phyloP scores from a whole-genome alignment of 2,888 invertebrate species.

The Drosophila bunnanda region DNA sequence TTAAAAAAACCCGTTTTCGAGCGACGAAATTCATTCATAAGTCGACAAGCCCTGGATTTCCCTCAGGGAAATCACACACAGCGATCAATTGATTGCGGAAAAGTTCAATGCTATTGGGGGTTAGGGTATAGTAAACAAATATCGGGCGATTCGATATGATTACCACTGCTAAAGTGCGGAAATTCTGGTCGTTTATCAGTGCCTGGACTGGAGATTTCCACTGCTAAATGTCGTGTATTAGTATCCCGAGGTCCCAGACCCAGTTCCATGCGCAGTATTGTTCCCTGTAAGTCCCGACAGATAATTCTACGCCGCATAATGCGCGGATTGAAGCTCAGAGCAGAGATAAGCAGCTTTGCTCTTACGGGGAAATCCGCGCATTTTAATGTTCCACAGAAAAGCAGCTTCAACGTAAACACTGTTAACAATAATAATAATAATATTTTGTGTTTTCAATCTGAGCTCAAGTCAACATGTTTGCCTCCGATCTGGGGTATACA shows the following conservation, averaged over 20 bases:
- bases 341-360: conserved; percentile 52
- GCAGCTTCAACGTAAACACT: conserved; percentile 22
- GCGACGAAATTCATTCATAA: conserved; percentile 39
- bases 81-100: conserved; percentile 17
- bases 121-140: conserved; percentile 16
- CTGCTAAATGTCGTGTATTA: conserved; percentile 7
- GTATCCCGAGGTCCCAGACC: not conserved
- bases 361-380: conserved; percentile 35
- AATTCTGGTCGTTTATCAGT: conserved; percentile 31
- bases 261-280: conserved; percentile 14
- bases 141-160: conserved; percentile 6
- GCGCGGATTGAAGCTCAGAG: conserved; percentile 17
- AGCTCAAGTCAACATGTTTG: conserved; percentile 32
- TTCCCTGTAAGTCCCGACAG: conserved; percentile 52
- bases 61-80: conserved; percentile 8
- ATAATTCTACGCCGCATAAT: conserved; percentile 41
- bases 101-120: conserved; percentile 24
- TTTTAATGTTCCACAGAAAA: conserved; percentile 15
- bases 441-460: conserved; percentile 34
- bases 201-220: conserved; percentile 24
- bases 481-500: not conserved
- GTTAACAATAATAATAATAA: conserved; percentile 26
- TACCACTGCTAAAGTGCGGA: conserved; percentile 23
- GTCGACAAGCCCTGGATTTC: conserved; percentile 2
- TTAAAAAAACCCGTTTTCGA: conserved; percentile 34